These are phyloP conservation scores for Deroplatys truncata DNA, from an alignment of 2,888 invertebrate genomes.

Conservation along the genomic window DNA sequence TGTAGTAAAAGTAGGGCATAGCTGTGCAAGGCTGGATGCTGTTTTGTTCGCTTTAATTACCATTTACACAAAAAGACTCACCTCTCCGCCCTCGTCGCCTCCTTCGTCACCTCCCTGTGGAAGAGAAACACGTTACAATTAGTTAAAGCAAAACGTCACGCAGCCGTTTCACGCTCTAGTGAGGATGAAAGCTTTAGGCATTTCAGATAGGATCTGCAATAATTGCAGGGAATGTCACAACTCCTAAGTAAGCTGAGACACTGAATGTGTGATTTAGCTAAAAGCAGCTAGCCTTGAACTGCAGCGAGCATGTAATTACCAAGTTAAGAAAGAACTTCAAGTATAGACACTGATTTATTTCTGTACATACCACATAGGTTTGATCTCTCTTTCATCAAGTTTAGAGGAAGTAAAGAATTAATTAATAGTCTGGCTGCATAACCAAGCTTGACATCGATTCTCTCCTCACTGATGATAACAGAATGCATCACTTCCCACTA, in stretches of 20 bases:
- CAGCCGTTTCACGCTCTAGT: neutral
- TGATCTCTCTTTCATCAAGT: too few relatives aligned
- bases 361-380: too few relatives aligned
- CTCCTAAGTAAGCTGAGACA: neutral
- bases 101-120: conserved; percentile 36
- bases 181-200: neutral
- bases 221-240: neutral
- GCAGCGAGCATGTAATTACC: neutral
- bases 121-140: neutral
- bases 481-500: too few relatives aligned
- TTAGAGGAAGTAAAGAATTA: too few relatives aligned
- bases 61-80: neutral
- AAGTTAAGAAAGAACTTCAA: neutral
- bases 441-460: too few relatives aligned
- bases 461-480: too few relatives aligned
- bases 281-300: neutral
- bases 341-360: neutral
- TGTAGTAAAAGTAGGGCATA: neutral
- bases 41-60: neutral
- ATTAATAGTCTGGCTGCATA: too few relatives aligned
- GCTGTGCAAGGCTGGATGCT: neutral
- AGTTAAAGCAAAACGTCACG: neutral
- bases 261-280: neutral
- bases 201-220: neutral
- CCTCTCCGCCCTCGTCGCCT: conserved; percentile 34